Evolutionary conservation across 2,797 vertebrate genomes (phyloP), one percentile per base, ranked within the genome.

Genomic region (Onychomys arenicola): DNA sequence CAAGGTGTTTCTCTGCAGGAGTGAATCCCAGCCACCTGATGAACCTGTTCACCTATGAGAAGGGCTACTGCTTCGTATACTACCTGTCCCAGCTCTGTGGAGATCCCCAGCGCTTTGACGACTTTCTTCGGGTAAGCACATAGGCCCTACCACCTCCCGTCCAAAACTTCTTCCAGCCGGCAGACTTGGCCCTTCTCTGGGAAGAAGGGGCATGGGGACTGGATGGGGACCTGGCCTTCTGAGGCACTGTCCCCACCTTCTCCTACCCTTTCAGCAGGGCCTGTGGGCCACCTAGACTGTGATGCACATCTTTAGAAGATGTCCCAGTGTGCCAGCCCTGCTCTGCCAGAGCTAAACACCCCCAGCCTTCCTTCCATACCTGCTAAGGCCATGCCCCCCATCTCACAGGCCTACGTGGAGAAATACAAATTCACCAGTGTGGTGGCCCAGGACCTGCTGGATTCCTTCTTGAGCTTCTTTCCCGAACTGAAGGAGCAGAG

Each of bases 11-110:
- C 57, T 34, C 96, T 95, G 27, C 98, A 99, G 99, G 99, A 95
- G 99, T 99, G 98, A 99, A 99, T 97, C 99, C 99, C 93, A 99
- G 99, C 98, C 99, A 99, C 97, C 98, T 99, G 97, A 99, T 99
- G 99, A 99, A 99, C 95, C 99, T 99, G 55, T 99, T 99, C 98
- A 99, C 99, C 71, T 99, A 99, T 8, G 99, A 99, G 98, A 99
- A 99, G 98, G 99, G 99, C 75, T 99, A 99, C 98, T 99, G 99
- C 97, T 99, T 99, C 21, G 99, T 99, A 96, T 99, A 99, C 69
- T 99, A 99, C 98, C 98, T 99, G 97, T 99, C 99, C 2, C 98
- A 99, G 98, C 99, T 99, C 76, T 99, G 99, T 19, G 99, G 99
- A 9, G 99, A 99, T 95, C 98, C 99, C 57, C 98, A 98, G 61